These are phyloP conservation scores for Ammodramus savannarum DNA, from an alignment of 2,113 vertebrate genomes.

Conservation along the genomic window DNA sequence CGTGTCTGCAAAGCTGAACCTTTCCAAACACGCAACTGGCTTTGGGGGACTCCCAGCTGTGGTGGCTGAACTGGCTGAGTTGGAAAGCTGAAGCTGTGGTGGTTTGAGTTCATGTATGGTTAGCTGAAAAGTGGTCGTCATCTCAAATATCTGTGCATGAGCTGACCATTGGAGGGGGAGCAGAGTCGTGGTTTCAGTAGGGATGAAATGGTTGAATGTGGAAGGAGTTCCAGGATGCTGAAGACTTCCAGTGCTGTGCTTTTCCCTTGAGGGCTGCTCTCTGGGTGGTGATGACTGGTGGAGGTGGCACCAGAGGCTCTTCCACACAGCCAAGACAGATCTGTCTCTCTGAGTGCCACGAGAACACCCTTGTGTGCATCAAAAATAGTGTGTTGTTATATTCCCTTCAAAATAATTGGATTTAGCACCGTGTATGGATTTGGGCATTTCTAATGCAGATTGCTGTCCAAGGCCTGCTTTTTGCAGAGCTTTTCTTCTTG, in stretches of 20 bases:
- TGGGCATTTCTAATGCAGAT: background rate
- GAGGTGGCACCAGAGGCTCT: background rate
- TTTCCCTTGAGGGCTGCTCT: rapidly evolving
- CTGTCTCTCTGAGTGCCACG: background rate
- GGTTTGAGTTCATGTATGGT: background rate
- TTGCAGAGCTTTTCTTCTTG: background rate
- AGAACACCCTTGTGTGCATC: too few species aligned
- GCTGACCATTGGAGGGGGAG: rapidly evolving
- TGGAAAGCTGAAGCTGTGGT: background rate
- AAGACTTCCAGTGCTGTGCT: background rate
- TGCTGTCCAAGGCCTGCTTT: background rate
- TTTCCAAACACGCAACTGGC: background rate
- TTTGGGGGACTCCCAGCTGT: background rate
- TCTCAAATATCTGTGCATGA: background rate
- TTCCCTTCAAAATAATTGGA: background rate
- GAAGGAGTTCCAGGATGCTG: background rate
- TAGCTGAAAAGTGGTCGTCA: background rate
- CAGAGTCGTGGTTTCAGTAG: rapidly evolving
- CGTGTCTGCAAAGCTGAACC: background rate
- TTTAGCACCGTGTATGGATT: background rate
- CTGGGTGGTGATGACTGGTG: rapidly evolving
- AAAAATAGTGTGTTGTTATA: background rate
- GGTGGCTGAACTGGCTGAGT: background rate
- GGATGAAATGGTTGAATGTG: rapidly evolving
- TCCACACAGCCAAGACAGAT: background rate